Percentiles rank a stretch among this genome's conserved stretches.
These are phyloP conservation scores for Melanerpes aurifrons DNA, from an alignment of 2,113 vertebrate species.

Conservation along the genomic window DNA sequence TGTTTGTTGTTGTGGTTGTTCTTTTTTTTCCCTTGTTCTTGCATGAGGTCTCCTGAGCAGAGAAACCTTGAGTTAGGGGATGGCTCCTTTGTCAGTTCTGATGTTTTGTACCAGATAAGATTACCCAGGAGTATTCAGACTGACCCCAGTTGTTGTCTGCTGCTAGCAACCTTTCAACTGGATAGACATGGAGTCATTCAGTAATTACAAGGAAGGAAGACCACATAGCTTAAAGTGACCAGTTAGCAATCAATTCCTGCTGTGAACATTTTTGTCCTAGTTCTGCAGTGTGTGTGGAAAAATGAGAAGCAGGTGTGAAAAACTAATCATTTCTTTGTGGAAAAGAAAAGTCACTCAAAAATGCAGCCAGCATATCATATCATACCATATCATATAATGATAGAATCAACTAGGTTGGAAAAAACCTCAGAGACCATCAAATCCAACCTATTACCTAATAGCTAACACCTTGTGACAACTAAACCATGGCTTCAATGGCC, in stretches of 20 bases:
- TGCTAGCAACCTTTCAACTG: neutral
- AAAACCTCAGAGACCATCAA: no score
- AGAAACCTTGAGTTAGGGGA: neutral
- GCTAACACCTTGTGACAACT: no score
- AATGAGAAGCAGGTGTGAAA: fast-evolving
- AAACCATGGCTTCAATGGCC: no score
- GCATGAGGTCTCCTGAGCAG: neutral
- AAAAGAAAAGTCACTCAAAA: neutral
- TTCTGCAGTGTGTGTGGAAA: neutral
- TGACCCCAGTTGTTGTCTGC: neutral
- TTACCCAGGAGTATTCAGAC: neutral
- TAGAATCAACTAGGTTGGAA: no score
- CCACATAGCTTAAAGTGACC: neutral
- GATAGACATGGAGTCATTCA: neutral
- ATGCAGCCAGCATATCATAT: neutral
- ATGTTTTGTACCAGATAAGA: neutral
- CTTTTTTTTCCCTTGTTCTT: neutral
- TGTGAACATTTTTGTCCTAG: neutral
- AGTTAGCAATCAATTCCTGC: neutral
- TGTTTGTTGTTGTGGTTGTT: neutral
- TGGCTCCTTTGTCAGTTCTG: neutral
- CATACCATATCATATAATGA: neutral
- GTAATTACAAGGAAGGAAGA: neutral
- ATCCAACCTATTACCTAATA: no score
- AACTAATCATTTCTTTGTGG: neutral